Evolutionary conservation across 2,113 vertebrate species (phyloP).

Genomic region (Poecilia latipinna): DNA sequence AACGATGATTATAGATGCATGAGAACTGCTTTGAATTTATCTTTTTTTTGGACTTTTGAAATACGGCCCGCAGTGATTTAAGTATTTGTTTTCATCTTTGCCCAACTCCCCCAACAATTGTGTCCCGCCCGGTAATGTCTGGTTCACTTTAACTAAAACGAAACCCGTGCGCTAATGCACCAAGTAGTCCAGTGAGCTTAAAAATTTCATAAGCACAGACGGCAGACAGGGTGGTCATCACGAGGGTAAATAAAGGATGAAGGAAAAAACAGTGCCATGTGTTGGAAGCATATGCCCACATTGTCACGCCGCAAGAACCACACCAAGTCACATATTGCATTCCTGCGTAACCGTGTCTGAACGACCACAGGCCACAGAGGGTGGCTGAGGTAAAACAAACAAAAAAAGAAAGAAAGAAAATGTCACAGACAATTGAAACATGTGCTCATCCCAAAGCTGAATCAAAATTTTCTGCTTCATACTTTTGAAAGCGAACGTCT

Average conservation of each 20-base stretch:
- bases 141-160: background rate
- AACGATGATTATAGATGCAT: conserved; percentile 22
- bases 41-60: background rate
- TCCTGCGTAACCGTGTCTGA: conserved; percentile 27
- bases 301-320: conserved; percentile 19
- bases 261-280: conserved; percentile 50
- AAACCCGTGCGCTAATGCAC: background rate
- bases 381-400: background rate
- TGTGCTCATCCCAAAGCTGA: conserved; percentile 23
- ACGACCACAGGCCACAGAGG: background rate
- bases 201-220: conserved; percentile 32
- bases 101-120: background rate
- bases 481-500: background rate
- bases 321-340: conserved; percentile 10
- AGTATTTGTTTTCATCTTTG: background rate
- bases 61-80: background rate
- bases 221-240: conserved; percentile 21
- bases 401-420: background rate
- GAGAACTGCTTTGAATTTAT: background rate
- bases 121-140: background rate
- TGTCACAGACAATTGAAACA: conserved; percentile 7
- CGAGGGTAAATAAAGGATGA: conserved; percentile 49
- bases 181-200: conserved; percentile 4
- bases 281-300: conserved; percentile 38
- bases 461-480: background rate